Base-by-base conservation (phyloP, 2,888 invertebrate genomes). In the Cataglyphis albicans region DNA sequence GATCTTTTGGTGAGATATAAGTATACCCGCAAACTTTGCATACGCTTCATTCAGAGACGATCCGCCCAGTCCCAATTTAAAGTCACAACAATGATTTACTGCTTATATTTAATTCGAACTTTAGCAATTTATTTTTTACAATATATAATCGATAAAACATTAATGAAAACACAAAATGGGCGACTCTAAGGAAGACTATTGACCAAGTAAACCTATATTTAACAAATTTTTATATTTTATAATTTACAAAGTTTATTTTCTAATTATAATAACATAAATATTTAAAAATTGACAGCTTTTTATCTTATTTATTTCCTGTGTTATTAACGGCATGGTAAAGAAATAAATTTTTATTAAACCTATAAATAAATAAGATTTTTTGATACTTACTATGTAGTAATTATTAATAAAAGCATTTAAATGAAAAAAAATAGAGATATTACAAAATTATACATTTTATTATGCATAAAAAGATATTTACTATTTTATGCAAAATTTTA, bases 61-160 rank as follows among this genome's bases (percentile, higher is more conserved):
- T 76, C 87, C 89, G 82, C 83, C 89, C 83, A 55, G 29, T 29
- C 29, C 29, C 29, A 29, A 29, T 88, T 88, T 78, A 85, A 61
- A 89, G 83, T 88, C 83, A 75, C 82, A 59, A 83, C 76, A 84
- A 84, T 88, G 89, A 89, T 89, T 89, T 88, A 89, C 82, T 25
- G 83, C 80, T 87, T 84, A 73, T 76, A 57, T 76, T 87, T 84
- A 86, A 86, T 44, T 83, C 41, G 76, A 74, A 57, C 57, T 63
- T 48, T n/a, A 55, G 57, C 59, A 12, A 44, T 44, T 48, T 80
- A n/a, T 76, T 89, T 80, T 76, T 65, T 74, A 75, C 78, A 78
- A 84, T 65, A 41, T 57, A 72, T 72, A 21, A 61, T 78, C 35
- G 55, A 75, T 57, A 81, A 72, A 7, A n/a, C 18, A 72, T 68